Percentiles rank a stretch among this genome's conserved stretches.
phyloP scores from a whole-genome alignment of 1,140 invertebrate species.

The Drosophila neocordata region DNA sequence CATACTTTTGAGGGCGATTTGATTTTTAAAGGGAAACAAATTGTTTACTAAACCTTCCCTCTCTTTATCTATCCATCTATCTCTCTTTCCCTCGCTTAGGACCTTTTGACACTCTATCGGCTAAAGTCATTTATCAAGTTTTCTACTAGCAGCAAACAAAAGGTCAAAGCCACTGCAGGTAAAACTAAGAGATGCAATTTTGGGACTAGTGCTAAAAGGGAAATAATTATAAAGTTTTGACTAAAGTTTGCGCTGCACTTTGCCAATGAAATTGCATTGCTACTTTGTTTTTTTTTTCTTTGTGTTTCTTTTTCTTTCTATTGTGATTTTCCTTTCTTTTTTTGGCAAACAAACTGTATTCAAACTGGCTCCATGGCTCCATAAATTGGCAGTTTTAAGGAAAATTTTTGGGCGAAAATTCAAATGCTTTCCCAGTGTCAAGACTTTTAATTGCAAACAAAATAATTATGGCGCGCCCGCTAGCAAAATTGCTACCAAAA shows the following conservation, averaged over 20 bases:
- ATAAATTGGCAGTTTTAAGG: slow-evolving; percentile 9
- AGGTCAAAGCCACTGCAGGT: not conserved
- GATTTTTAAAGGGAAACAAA: slow-evolving; percentile 28
- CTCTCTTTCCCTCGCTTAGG: not conserved
- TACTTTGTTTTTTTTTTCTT: not conserved
- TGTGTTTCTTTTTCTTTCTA: not conserved
- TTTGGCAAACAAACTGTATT: slow-evolving; percentile 32
- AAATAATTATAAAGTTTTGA: slow-evolving; percentile 60
- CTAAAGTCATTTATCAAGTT: not conserved
- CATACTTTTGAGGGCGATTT: slow-evolving; percentile 49
- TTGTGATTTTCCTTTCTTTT: not conserved
- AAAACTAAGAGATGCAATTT: not conserved
- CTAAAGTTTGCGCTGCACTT: slow-evolving; percentile 36
- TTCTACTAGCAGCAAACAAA: not conserved
- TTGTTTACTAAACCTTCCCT: not conserved
- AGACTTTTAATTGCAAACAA: slow-evolving; percentile 78
- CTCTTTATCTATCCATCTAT: not conserved
- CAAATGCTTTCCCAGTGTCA: slow-evolving; percentile 60
- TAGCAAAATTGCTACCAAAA: slow-evolving; percentile 64
- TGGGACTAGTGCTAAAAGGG: slow-evolving; percentile 14
- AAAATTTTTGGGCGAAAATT: slow-evolving; percentile 34
- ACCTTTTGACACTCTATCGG: no score
- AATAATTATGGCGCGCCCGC: slow-evolving; percentile 77
- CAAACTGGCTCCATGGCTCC: not conserved
- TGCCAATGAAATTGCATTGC: slow-evolving; percentile 20